Evolutionary conservation across 2,797 vertebrate genomes (phyloP).

Genomic region (Betta splendens): DNA sequence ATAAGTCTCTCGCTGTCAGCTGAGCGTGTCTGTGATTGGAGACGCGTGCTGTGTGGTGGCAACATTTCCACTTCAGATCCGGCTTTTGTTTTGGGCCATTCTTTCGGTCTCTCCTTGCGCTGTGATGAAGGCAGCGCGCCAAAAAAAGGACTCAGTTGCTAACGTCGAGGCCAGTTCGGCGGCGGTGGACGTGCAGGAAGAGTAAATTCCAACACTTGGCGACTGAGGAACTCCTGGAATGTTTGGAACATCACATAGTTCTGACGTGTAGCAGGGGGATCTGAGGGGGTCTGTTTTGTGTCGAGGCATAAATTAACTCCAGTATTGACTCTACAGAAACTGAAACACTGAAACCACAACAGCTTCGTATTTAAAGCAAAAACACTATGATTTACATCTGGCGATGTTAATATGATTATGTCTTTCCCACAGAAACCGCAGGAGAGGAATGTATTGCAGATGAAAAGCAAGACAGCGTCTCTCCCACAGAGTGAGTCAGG

Average conservation of each 20-base stretch:
- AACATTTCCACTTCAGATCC: neutral
- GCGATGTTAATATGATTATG: constrained; percentile 47
- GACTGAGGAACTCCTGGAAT: constrained; percentile 48
- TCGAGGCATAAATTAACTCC: neutral
- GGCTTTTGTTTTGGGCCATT: constrained; percentile 10
- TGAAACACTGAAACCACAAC: neutral
- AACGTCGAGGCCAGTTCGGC: neutral
- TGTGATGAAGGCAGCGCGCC: constrained; percentile 15
- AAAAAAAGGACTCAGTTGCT: constrained; percentile 12
- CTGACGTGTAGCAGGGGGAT: neutral
- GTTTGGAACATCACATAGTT: constrained; percentile 16
- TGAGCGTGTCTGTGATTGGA: neutral
- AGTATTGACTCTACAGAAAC: neutral
- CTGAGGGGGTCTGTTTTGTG: neutral
- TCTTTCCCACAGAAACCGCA: constrained; percentile 83
- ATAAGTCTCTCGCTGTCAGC: neutral
- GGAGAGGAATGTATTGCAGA: constrained; percentile 81
- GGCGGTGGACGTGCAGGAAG: constrained; percentile 8
- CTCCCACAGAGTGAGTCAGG: constrained; percentile 79
- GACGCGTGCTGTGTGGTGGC: neutral
- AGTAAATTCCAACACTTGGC: constrained; percentile 29
- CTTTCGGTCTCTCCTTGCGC: neutral
- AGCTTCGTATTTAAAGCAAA: constrained; percentile 18
- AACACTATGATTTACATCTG: constrained; percentile 28
- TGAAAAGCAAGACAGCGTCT: constrained; percentile 76